Conservation (phyloP, 1,140 invertebrate species). For the Polyergus mexicanus region DNA sequence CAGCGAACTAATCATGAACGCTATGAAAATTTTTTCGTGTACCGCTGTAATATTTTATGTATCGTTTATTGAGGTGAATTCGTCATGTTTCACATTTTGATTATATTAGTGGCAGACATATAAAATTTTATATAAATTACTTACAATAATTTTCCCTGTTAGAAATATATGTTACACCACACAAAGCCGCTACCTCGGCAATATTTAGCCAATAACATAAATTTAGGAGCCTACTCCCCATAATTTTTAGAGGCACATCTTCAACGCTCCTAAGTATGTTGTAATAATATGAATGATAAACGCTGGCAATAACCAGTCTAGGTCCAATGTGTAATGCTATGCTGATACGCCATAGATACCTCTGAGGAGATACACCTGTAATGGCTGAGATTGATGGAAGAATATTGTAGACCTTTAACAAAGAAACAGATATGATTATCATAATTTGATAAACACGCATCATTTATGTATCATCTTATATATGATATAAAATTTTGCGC, state of each 20-base stretch:
- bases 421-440: conserved; percentile 30
- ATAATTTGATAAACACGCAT: not conserved
- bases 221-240: conserved; percentile 88
- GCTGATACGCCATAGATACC: conserved; percentile 96
- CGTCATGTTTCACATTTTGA: not conserved
- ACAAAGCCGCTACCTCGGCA: conserved; percentile 93
- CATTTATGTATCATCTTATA: conserved; percentile 32
- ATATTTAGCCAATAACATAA: conserved; percentile 95
- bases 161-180: conserved; percentile 96
- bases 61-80: conserved; percentile 50
- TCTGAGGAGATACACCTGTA: conserved; percentile 95
- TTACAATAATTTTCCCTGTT: conserved; percentile 98
- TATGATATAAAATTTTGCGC: conserved; percentile 76
- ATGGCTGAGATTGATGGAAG: conserved; percentile 97
- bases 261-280: conserved; percentile 89
- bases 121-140: conserved; percentile 81
- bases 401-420: conserved; percentile 94
- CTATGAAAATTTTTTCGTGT: conserved; percentile 97
- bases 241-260: conserved; percentile 85
- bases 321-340: conserved; percentile 96
- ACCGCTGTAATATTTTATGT: conserved; percentile 89
- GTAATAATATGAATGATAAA: conserved; percentile 94
- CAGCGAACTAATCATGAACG: conserved; percentile 95
- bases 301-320: conserved; percentile 93
- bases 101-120: not conserved